phyloP scores from a whole-genome alignment of 2,888 invertebrate species.

The Erynnis tages region DNA sequence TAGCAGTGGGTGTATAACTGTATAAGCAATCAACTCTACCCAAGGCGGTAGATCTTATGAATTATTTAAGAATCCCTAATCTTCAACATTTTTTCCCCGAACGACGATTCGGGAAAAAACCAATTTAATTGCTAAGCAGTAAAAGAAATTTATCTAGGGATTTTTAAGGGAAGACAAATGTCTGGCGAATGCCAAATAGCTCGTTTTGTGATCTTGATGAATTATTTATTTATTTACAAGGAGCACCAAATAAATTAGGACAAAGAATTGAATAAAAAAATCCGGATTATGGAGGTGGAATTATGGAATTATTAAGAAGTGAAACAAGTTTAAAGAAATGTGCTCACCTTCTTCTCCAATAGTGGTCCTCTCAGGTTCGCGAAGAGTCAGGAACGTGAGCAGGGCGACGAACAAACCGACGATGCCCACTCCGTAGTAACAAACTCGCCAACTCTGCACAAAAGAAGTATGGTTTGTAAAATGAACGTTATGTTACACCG shows the following conservation, averaged over 20 bases:
- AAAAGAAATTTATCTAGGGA: not conserved
- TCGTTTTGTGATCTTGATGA: no score
- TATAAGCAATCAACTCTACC: constrained; percentile 18
- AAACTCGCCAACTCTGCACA: constrained; percentile 89
- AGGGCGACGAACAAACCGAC: constrained; percentile 87
- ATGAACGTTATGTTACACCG: no score
- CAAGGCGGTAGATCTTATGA: not conserved
- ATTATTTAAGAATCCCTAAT: constrained; percentile 7
- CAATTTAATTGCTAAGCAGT: not conserved
- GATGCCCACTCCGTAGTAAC: constrained; percentile 90
- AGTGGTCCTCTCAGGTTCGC: constrained; percentile 88
- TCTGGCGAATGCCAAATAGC: no score
- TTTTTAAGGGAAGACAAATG: no score
- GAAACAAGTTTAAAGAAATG: no score
- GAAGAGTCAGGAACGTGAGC: constrained; percentile 87
- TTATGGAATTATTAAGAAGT: not conserved
- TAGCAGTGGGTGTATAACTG: no score
- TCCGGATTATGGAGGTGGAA: no score
- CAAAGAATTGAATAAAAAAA: no score
- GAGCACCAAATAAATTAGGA: no score
- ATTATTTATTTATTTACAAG: no score
- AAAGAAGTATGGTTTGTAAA: not conserved
- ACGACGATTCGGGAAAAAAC: not conserved
- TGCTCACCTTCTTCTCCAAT: constrained; percentile 86
- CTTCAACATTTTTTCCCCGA: not conserved